Percentiles rank a stretch among this genome's conserved stretches.
Conservation (phyloP, 2,888 invertebrate genomes). For the Macroteleia sp. region DNA sequence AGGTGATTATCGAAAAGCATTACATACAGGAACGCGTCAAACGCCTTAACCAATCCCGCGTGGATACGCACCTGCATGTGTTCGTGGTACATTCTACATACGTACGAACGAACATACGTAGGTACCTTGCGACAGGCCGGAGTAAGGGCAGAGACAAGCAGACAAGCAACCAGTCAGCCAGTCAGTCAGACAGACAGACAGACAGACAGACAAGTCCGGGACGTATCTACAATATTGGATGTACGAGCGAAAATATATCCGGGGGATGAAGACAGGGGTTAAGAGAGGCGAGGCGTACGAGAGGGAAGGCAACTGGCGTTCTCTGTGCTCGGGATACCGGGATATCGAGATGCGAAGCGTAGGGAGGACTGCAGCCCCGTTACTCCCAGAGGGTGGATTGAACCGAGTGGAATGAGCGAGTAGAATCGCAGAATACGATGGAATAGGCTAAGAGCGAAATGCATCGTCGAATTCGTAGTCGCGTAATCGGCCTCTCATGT, state of each 20-base stretch:
- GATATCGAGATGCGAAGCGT: constrained; percentile 74
- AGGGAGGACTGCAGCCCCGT: constrained; percentile 77
- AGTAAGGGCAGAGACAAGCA: constrained; percentile 25
- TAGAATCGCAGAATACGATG: constrained; percentile 77
- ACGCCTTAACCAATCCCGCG: constrained; percentile 34
- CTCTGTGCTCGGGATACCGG: constrained; percentile 55
- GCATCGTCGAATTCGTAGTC: constrained; percentile 71
- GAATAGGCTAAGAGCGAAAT: constrained; percentile 75
- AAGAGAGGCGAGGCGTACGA: constrained; percentile 45
- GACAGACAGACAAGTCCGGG: constrained; percentile 70
- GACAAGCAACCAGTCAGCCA: constrained; percentile 20
- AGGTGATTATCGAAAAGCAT: constrained; percentile 64
- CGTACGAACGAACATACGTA: constrained; percentile 32
- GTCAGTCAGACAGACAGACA: constrained; percentile 14
- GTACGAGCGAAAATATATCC: constrained; percentile 73
- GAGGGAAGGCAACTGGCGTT: constrained; percentile 55
- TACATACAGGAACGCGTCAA: constrained; percentile 19
- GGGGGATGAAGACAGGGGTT: constrained; percentile 51
- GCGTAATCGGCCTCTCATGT: constrained; percentile 67
- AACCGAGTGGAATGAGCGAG: constrained; percentile 77
- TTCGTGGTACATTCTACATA: constrained; percentile 36
- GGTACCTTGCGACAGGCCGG: constrained; percentile 20
- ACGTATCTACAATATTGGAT: constrained; percentile 81
- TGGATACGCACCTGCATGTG: constrained; percentile 56
- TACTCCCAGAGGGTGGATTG: constrained; percentile 75